Conservation (phyloP, 35 echinoderm and acorn worm genomes). For the Patiria miniata region DNA sequence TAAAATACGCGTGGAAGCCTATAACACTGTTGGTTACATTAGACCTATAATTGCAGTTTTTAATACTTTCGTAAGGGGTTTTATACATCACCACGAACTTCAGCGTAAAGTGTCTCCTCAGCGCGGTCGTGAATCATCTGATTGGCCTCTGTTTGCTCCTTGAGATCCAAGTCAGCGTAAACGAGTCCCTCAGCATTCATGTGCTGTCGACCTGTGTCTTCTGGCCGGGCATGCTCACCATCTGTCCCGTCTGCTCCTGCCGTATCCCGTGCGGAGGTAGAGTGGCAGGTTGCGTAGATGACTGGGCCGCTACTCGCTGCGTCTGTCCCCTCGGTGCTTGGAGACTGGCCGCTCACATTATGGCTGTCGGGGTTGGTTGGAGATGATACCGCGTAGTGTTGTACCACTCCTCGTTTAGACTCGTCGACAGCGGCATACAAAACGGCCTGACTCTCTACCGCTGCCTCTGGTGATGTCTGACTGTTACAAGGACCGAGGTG, state of each 20-base stretch:
- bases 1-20: no score
- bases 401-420: conserved; percentile 5
- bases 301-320: no score
- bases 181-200: conserved; percentile 26
- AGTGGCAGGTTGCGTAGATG: no score
- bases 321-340: no score
- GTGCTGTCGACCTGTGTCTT: neutral
- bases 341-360: no score
- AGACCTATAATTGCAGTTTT: no score
- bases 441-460: no score
- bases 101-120: neutral
- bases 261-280: no score
- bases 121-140: neutral
- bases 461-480: no score
- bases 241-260: no score
- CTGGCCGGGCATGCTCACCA: neutral
- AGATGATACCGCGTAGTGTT: conserved; percentile 14
- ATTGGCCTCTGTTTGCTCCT: neutral
- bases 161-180: conserved; percentile 1
- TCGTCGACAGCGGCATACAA: neutral
- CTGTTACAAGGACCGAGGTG: no score
- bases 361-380: neutral
- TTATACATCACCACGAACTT: neutral
- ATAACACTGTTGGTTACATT: no score
- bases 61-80: neutral